phyloP scores from a whole-genome alignment of 2,797 vertebrate genomes.

The Ispidina picta region DNA sequence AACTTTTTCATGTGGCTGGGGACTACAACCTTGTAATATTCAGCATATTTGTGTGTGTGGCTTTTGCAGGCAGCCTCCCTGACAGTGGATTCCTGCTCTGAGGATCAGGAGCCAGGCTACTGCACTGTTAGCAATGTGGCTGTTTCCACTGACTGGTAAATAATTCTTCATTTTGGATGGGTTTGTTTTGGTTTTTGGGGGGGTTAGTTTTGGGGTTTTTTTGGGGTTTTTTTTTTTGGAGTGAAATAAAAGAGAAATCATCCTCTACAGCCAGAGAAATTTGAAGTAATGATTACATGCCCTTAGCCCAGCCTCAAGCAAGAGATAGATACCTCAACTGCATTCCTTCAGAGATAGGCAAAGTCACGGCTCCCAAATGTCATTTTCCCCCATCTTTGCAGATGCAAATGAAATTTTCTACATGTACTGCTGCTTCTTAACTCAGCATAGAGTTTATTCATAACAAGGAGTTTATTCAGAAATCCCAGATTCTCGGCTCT shows the following conservation, averaged over 20 bases:
- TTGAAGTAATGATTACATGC: not conserved
- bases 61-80: constrained; percentile 90
- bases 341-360: not conserved
- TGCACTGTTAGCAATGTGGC: constrained; percentile 94
- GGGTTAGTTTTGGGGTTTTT: too few relatives aligned
- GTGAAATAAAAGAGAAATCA: not conserved
- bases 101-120: constrained; percentile 92
- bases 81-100: constrained; percentile 93
- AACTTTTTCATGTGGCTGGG: not conserved
- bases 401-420: not conserved
- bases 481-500: not conserved
- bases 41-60: not conserved
- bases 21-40: not conserved
- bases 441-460: not conserved
- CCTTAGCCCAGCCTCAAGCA: not conserved
- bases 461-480: not conserved
- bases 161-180: not conserved
- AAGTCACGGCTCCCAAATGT: not conserved
- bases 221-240: not conserved
- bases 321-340: not conserved
- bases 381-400: not conserved
- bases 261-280: not conserved
- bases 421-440: not conserved
- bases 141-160: constrained; percentile 93
- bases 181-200: too few relatives aligned